Base-by-base conservation (phyloP, 2,113 vertebrate species). In the Boulengeromyrus knoepffleri region DNA sequence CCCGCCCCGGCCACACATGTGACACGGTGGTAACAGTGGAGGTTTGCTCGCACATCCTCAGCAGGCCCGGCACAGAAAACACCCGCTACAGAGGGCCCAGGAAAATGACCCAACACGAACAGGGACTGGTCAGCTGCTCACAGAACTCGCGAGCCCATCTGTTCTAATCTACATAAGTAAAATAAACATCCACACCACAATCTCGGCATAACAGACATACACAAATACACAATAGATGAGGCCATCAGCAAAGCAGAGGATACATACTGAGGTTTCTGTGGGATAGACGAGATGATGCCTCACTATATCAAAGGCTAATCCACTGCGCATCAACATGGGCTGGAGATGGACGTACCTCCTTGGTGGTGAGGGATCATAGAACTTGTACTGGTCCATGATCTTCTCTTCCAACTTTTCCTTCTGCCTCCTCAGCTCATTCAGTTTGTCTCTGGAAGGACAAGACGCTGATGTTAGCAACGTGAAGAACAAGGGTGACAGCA, bases 311-410 rank as follows among this genome's bases (percentile, higher is more conserved):
- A 39, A 89, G 49, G 52, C 19, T 8, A 24, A 36, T 17, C 6
- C n/a, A 53, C n/a, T n/a, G 47, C 1, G 49, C n/a, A 52, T 49
- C 39, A 46, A 6, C 15, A 12, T 70, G 87, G 7, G n/a, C n/a
- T 13, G 5, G 3, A 36, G 0, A 7, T 90, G 46, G 19, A 31
- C 91, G 84, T 96, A 99, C 98, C 98, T 98, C 95, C 98, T 96
- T 74, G 99, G 99, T 46, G 98, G 99, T 80, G 99, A 99, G 42
- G 98, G 98, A 83, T 99, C 98, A 66, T 99, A 99, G 93, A 99
- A 99, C 91, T 99, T 99, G 92, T 99, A 99, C 89, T 99, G 99
- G 95, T 99, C 99, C 99, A 99, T 99, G 92, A 99, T 99, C 96
- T 99, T 99, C 95, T 99, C 99, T 94, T 99, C 99, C 91, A 99